Percentiles rank a stretch among this genome's conserved stretches.
Evolutionary conservation across 2,113 vertebrate genomes (phyloP).

Genomic region (Procapra przewalskii): DNA sequence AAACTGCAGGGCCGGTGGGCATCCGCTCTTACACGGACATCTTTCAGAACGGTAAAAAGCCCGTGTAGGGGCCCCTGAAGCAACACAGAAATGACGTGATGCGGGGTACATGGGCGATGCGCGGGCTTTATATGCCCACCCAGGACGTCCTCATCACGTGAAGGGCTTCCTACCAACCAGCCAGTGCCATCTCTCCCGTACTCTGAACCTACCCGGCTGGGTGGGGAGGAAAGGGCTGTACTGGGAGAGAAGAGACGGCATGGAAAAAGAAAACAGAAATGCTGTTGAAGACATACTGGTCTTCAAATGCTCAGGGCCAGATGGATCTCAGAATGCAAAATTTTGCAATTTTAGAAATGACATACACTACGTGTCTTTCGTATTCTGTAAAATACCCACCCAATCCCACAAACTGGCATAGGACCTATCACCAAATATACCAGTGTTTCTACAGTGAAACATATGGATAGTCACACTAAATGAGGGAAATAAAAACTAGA

Average conservation of each 20-base stretch:
- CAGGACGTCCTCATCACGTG: fast-evolving
- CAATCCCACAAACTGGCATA: too few relatives aligned
- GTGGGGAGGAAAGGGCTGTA: neutral
- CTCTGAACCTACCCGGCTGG: neutral
- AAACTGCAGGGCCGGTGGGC: neutral
- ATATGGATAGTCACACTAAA: neutral
- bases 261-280: neutral
- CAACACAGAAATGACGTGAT: fast-evolving
- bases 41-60: neutral
- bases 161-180: neutral
- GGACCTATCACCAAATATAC: neutral
- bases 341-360: neutral
- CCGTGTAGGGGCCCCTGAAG: neutral
- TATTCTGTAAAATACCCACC: neutral
- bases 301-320: neutral
- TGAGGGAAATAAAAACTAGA: neutral
- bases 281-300: neutral
- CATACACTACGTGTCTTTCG: neutral
- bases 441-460: neutral
- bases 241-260: neutral
- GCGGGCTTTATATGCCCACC: too few relatives aligned
- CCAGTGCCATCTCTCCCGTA: fast-evolving
- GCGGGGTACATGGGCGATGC: fast-evolving
- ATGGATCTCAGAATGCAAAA: neutral
- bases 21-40: fast-evolving